Percentiles rank a stretch among this genome's conserved stretches.
Evolutionary conservation across 2,797 vertebrate species (phyloP).

Genomic region (Pteropus rufus): DNA sequence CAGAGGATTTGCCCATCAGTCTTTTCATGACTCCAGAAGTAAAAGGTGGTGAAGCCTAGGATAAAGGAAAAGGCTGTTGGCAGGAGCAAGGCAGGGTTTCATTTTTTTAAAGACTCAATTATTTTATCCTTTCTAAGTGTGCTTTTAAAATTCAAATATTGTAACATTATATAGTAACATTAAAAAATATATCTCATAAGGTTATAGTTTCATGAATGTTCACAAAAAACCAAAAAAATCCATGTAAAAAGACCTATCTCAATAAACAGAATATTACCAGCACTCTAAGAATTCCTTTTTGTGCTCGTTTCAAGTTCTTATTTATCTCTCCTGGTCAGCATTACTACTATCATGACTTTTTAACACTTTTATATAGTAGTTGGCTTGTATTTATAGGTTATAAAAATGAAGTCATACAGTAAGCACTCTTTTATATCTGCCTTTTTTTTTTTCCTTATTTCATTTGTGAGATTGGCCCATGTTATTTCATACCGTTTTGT

Average conservation of each 20-base stretch:
- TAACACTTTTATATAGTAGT: not conserved
- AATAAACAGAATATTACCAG: not conserved
- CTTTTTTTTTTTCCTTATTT: not conserved
- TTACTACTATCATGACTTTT: not conserved
- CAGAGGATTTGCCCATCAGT: not conserved
- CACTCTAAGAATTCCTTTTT: not conserved
- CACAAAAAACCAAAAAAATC: not conserved
- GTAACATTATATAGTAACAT: not conserved
- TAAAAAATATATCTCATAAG: not conserved
- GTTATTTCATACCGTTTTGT: not conserved
- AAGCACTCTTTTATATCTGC: not conserved
- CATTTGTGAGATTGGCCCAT: not conserved
- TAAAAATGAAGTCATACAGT: not conserved
- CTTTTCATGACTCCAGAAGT: not conserved
- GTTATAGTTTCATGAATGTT: not conserved
- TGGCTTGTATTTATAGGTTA: not conserved
- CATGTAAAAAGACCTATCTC: not conserved
- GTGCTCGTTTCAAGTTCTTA: not conserved
- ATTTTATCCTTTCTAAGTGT: not conserved
- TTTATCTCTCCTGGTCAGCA: not conserved
- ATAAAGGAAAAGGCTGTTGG: not conserved
- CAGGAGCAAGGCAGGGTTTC: not conserved
- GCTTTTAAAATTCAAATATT: not conserved
- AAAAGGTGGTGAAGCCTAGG: not conserved
- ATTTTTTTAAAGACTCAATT: not conserved